A percentile compares a stretch with the other conserved stretches of the same genome.
phyloP scores from a whole-genome alignment of 2,113 vertebrate species.

The Dromaius novaehollandiae region DNA sequence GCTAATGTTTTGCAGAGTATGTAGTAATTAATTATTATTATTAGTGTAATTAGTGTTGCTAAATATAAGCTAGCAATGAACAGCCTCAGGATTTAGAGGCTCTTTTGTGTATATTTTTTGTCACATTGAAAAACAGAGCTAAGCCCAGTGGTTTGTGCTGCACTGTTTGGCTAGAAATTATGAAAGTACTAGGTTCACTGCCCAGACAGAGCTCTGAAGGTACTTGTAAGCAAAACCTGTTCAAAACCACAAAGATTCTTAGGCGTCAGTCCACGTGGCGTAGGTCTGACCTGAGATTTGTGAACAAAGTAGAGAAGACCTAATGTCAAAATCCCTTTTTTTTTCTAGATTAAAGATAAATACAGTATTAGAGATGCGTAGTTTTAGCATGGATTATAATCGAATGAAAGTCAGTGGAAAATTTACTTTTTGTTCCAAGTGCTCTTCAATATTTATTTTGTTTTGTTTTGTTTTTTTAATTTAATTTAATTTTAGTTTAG shows the following conservation, averaged over 20 bases:
- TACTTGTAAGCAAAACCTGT: neutral
- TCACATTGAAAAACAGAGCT: neutral
- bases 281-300: neutral
- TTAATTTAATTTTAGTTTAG: neutral
- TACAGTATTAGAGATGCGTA: neutral
- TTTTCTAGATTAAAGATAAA: neutral
- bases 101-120: neutral
- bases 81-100: neutral
- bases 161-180: neutral
- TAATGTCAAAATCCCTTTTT: neutral
- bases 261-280: fast-evolving
- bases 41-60: neutral
- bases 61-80: neutral
- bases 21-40: neutral
- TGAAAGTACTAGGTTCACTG: neutral
- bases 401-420: neutral
- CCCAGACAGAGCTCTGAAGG: neutral
- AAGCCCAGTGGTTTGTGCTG: neutral
- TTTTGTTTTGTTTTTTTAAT: neutral
- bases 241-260: neutral
- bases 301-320: neutral
- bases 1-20: neutral
- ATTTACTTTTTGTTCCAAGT: neutral
- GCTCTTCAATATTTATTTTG: neutral
- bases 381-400: neutral